Evolutionary conservation across 2,888 invertebrate species (phyloP), one percentile per base, ranked within the genome.

Genomic region (Ypsolopha sequella): DNA sequence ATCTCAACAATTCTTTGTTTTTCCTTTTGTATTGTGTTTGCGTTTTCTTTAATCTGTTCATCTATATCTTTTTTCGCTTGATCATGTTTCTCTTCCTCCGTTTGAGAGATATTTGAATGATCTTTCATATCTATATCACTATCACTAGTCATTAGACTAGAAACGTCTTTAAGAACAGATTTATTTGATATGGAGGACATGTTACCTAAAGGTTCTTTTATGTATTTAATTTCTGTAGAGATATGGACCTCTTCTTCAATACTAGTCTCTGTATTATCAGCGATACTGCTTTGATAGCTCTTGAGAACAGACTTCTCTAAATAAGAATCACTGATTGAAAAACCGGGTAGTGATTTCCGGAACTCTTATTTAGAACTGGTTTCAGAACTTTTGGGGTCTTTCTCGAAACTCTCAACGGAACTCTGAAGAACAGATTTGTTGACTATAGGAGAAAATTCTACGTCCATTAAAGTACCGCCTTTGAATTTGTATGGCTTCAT

Each of bases 1-100:
- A 86, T 82, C 56, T 85, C 85, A 2, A 77, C 80, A 48, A 85
- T 81, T 52, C 63, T 71, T 51, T 78, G 72, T 54, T 76, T 85
- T 55, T 84, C 79, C 55, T 74, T 80, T 55, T 43, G 41, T 33
- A 11, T 45, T 9, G 45, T n/a, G 6, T 41, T 36, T 24, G 33
- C 10, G 11, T 41, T 24, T 7, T 46, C 41, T 47, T 36, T 36
- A 36, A 36, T 46, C 6, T 38, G 24, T 47, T 8, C n/a, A 34
- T n/a, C 36, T 6, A 8, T 11, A 45, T 51, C 33, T 10, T 35
- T 34, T 34, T 46, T 13, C 24, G 46, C 34, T 7, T 24, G 13
- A 8, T 41, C 34, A 33, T 35, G 10, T 51, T 51, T 56, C 55
- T 13, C 11, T 9, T 14, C 43, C 43, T 43, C 43, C 13, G 13